Evolutionary conservation across 2,888 invertebrate genomes (phyloP), one percentile per base, ranked within the genome.

Genomic region (Cryptosula pallasiana): DNA sequence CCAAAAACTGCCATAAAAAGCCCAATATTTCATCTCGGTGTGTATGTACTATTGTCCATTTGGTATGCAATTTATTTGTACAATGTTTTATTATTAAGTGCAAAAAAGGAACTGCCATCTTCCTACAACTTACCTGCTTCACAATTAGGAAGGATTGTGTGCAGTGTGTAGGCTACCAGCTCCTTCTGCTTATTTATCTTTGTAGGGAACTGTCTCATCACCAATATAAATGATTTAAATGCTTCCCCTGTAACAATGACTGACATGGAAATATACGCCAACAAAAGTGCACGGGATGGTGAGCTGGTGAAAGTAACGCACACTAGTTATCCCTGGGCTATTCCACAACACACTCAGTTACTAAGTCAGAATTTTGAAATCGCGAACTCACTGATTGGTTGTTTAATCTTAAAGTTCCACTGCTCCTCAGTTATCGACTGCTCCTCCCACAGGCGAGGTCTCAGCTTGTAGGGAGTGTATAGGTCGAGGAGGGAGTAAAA

Each of bases 181-280:
- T 63, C 63, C 32, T 63, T 2, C 63, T 63, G 63, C n/a, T 63
- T 63, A n/a, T 5, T 63, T 27, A 63, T 63, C 32, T 63, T 63
- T 9, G 63, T 63, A 63, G 63, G 63, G n/a, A 29, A 63, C 27
- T 63, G 63, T 32, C 63, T 63, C 63, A 63, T 63, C 27, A 63
- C 63, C 5, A 32, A 3, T 63, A 63, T 63, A n/a, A 63, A 63
- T 3, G 63, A 29, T 32, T 63, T 63, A n/a, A 63, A 63, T 5
- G 63, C 63, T 32, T 63, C 63, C 13, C 63, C 63, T 63, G n/a
- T 13, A 29, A 63, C 32, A n/a, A n/a, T n/a, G n/a, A n/a, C n/a
- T n/a, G n/a, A n/a, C n/a, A n/a, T n/a, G n/a, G n/a, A n/a, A n/a
- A n/a, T n/a, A n/a, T n/a, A n/a, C n/a, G n/a, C n/a, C n/a, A n/a